Evolutionary conservation across 2,888 invertebrate genomes (phyloP).

Genomic region (Thereva unica): DNA sequence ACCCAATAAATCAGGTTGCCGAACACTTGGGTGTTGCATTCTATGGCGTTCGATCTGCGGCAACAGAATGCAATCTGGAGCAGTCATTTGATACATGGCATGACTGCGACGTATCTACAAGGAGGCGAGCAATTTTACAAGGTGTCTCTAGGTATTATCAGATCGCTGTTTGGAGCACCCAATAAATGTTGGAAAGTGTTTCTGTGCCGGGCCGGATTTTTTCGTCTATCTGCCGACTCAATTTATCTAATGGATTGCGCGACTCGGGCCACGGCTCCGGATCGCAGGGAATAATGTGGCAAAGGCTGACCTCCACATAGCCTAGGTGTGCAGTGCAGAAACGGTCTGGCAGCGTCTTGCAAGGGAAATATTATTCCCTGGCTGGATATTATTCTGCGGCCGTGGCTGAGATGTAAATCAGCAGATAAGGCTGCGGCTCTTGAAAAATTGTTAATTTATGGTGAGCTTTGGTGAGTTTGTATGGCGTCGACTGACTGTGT

Average conservation of each 20-base stretch:
- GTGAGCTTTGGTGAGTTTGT: constrained; percentile 8
- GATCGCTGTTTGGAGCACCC: constrained; percentile 10
- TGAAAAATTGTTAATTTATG: constrained; percentile 19
- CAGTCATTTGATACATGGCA: constrained; percentile 26
- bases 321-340: constrained; percentile 5
- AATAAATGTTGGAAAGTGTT: constrained; percentile 28
- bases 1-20: constrained; percentile 31
- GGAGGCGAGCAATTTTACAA: constrained; percentile 18
- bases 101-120: constrained; percentile 23
- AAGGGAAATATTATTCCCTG: constrained; percentile 17
- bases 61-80: constrained; percentile 19
- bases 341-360: not conserved
- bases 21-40: constrained; percentile 26
- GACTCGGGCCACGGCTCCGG: no score
- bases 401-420: constrained; percentile 23
- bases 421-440: constrained; percentile 9
- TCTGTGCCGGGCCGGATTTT: not conserved
- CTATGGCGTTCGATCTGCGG: not conserved
- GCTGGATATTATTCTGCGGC: constrained; percentile 9
- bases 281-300: no score
- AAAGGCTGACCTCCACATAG: constrained; percentile 20
- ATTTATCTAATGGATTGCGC: constrained; percentile 7
- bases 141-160: constrained; percentile 20
- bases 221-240: not conserved
- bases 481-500: not conserved